Conservation (phyloP, 2,797 vertebrate genomes). For the Helostoma temminkii region DNA sequence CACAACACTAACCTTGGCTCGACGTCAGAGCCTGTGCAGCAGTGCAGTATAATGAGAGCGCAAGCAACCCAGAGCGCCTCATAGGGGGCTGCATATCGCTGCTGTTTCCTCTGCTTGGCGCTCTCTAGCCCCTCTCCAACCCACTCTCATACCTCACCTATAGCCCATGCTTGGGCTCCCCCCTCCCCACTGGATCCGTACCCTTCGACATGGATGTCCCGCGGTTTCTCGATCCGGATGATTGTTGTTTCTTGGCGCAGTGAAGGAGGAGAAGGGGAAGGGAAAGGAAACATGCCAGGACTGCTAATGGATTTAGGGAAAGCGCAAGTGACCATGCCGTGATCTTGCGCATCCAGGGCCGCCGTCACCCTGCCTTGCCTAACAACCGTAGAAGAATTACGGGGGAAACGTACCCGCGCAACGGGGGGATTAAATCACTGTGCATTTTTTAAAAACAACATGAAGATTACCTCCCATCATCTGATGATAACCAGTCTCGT, state of each 20-base stretch:
- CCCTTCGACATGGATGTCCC: constrained; percentile 93
- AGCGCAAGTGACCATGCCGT: constrained; percentile 96
- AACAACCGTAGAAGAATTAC: constrained; percentile 85
- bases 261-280: constrained; percentile 80
- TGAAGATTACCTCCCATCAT: constrained; percentile 93
- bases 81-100: constrained; percentile 83
- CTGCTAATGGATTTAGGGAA: constrained; percentile 92
- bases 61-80: constrained; percentile 83
- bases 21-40: constrained; percentile 96
- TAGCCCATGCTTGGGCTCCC: constrained; percentile 83
- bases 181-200: constrained; percentile 85
- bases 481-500: constrained; percentile 91
- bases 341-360: constrained; percentile 89
- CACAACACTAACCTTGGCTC: constrained; percentile 91
- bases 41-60: constrained; percentile 94
- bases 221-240: constrained; percentile 92
- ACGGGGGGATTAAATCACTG: constrained; percentile 80
- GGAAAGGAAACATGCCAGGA: constrained; percentile 90
- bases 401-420: constrained; percentile 85
- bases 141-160: constrained; percentile 75
- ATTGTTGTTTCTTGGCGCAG: constrained; percentile 93
- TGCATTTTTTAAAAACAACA: constrained; percentile 90
- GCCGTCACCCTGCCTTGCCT: constrained; percentile 86
- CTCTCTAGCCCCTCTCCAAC: constrained; percentile 65
- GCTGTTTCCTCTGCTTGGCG: constrained; percentile 78